Percentiles rank a stretch among this genome's conserved stretches.
Conservation (phyloP, 2,113 vertebrate species). For the Chiloscyllium plagiosum region DNA sequence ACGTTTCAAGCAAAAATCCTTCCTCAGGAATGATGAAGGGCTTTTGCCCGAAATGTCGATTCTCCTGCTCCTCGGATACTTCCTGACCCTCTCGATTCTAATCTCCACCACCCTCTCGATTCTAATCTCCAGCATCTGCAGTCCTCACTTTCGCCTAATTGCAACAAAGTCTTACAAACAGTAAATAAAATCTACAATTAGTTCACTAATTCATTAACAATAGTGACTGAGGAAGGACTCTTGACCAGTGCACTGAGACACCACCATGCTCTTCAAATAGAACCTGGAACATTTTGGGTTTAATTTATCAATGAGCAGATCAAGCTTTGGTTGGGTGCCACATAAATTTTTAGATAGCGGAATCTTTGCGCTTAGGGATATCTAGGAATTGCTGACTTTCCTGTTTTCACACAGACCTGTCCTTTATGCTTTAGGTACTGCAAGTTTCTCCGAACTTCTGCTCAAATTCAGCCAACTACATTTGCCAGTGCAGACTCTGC, state of each 20-base stretch:
- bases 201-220: not conserved
- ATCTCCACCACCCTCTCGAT: too few relatives aligned
- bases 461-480: slow-evolving; percentile 67
- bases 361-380: not conserved
- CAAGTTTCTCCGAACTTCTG: slow-evolving; percentile 73
- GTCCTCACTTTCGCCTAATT: too few relatives aligned
- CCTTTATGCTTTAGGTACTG: slow-evolving; percentile 58
- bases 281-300: not conserved
- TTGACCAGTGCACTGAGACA: not conserved
- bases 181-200: not conserved
- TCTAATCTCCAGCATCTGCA: too few relatives aligned
- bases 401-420: not conserved
- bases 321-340: not conserved
- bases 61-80: too few relatives aligned
- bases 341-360: too few relatives aligned
- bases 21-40: too few relatives aligned
- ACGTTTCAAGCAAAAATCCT: too few relatives aligned
- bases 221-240: not conserved
- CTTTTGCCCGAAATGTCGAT: too few relatives aligned
- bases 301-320: not conserved
- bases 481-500: slow-evolving; percentile 74
- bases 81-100: too few relatives aligned
- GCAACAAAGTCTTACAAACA: not conserved
- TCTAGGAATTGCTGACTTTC: too few relatives aligned
- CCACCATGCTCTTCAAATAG: not conserved